Conservation (phyloP, 1,140 invertebrate species). For the Calycopis cecrops region DNA sequence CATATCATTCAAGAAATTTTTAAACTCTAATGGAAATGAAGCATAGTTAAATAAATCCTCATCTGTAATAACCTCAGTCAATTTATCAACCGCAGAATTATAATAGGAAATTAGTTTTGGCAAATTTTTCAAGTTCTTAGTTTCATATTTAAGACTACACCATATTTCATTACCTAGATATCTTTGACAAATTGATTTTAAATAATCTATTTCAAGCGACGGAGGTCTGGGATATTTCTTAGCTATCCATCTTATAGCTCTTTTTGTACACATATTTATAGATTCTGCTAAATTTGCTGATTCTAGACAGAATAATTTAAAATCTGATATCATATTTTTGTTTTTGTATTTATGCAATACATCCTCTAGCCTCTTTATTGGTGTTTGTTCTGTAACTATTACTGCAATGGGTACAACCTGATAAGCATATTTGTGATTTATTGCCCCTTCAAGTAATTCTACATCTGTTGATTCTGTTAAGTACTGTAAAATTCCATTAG, state of each 20-base stretch:
- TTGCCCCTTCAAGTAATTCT: slow-evolving; percentile 57
- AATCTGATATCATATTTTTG: slow-evolving; percentile 51
- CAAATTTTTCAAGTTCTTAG: slow-evolving; percentile 73
- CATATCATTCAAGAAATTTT: slow-evolving; percentile 44
- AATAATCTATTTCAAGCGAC: slow-evolving; percentile 76
- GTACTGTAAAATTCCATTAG: slow-evolving; percentile 65
- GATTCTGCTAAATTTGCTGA: slow-evolving; percentile 42
- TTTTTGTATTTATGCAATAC: slow-evolving; percentile 37
- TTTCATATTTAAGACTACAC: slow-evolving; percentile 74
- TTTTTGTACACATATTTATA: slow-evolving; percentile 61
- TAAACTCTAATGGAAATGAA: slow-evolving; percentile 64
- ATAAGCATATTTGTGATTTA: slow-evolving; percentile 62
- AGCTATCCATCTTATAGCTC: slow-evolving; percentile 76
- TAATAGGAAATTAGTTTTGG: slow-evolving; percentile 78
- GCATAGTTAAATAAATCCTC: slow-evolving; percentile 65
- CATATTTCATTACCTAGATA: slow-evolving; percentile 81
- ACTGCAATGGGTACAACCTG: slow-evolving; percentile 59
- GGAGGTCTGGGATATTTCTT: slow-evolving; percentile 73
- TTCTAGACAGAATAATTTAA: slow-evolving; percentile 51
- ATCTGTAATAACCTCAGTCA: slow-evolving; percentile 78
- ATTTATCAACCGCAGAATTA: slow-evolving; percentile 78
- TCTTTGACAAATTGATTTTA: slow-evolving; percentile 75
- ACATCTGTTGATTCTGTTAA: slow-evolving; percentile 41
- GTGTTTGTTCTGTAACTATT: slow-evolving; percentile 38
- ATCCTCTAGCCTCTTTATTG: slow-evolving; percentile 30